These are phyloP conservation scores for Caenorhabditis macrosperma DNA, from an alignment of 2,888 invertebrate genomes.

Conservation along the genomic window DNA sequence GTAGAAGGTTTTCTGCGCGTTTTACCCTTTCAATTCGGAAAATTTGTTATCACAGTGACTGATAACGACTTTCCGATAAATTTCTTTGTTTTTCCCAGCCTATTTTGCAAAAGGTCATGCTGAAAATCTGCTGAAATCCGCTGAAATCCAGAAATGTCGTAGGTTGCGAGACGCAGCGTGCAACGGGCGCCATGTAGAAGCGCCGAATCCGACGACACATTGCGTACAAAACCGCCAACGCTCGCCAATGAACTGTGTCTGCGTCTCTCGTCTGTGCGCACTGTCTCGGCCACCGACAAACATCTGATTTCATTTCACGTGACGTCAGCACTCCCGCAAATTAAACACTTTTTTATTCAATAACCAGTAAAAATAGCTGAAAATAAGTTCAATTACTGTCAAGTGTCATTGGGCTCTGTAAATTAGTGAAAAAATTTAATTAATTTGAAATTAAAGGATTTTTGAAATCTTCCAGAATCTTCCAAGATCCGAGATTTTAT, in stretches of 20 bases:
- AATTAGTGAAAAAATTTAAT: too few relatives aligned
- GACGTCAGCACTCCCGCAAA: conserved; percentile 45
- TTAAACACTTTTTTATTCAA: conserved; percentile 25
- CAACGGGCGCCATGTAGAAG: not conserved
- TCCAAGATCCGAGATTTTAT: too few relatives aligned
- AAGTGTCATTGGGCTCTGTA: not conserved
- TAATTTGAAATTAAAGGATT: too few relatives aligned
- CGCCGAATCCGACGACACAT: conserved; percentile 20
- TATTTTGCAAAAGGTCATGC: too few relatives aligned
- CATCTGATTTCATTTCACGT: conserved; percentile 54
- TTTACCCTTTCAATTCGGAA: too few relatives aligned
- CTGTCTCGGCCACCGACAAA: conserved; percentile 37
- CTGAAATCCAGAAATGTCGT: too few relatives aligned
- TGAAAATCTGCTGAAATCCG: not conserved
- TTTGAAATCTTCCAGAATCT: too few relatives aligned
- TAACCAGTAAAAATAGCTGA: not conserved
- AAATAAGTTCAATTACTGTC: not conserved
- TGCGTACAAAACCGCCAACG: conserved; percentile 24
- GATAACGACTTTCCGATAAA: too few relatives aligned
- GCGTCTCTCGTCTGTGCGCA: conserved; percentile 13
- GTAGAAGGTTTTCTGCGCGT: too few relatives aligned
- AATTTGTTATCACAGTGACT: too few relatives aligned
- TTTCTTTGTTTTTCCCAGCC: too few relatives aligned
- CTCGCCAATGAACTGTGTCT: conserved; percentile 33
- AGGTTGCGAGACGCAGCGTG: not conserved